Base-by-base conservation (phyloP, 2,797 vertebrate genomes). In the Otus scops region DNA sequence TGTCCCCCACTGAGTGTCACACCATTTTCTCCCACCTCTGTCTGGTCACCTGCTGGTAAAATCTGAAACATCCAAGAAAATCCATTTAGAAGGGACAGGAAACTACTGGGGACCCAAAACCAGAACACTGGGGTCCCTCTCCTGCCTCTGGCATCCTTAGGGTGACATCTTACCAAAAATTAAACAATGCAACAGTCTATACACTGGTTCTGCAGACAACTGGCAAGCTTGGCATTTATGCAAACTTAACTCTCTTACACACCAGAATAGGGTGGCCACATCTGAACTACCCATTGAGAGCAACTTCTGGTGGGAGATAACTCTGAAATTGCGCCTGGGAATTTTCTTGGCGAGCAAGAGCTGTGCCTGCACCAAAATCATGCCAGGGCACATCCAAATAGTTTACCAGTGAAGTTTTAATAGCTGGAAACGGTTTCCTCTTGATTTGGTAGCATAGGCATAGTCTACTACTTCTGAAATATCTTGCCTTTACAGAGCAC, bases 1-100 rank as follows among this genome's bases (percentile, higher is more conserved):
- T 99, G 99, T 92, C 99, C 99, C 61, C 99, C 99, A 13, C 99
- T 99, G 96, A 99, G 98, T 5, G 99, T 99, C 93, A 99, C 98
- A 22, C 99, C 99, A 38, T 98, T 99, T 97, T 99, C 99, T 10
- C 99, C 99, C n/a, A 99, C 99, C 91, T 99, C 99, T 6, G 99
- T 99, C 97, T 96, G 98, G 97, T 99, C 99, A 18, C 99, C 99
- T 26, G 97, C 97, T 48, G 99, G 99, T 95, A 99, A 98, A 95
- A 99, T 97, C 99, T 97, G 90, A 94, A 97, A 97, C 48, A 89
- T 78, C 77, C 10, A 76, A 91, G 45, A 83, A 91, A 82, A 91
- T 68, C 39, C 16, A 73, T 57, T 91, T 80, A 92, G 63, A 91
- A 85, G 14, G 22, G 16, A 86, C 15, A 91, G 57, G 5, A 88